Evolutionary conservation across 2,888 invertebrate genomes (phyloP), one percentile per base, ranked within the genome.

Genomic region (Gastrophysa polygoni): DNA sequence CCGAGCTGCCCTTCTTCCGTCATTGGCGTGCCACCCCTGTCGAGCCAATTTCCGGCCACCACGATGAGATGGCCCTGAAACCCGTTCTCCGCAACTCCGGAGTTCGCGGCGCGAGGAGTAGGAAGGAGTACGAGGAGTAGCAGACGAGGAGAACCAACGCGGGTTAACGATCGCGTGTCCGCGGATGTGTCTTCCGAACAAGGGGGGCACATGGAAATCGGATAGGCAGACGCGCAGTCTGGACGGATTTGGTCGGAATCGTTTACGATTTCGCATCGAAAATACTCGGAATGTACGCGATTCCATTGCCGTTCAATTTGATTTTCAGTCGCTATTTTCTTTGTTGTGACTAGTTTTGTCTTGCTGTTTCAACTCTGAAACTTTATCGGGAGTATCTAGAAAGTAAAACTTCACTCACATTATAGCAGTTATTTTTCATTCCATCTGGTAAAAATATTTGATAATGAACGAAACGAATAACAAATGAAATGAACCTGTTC

Each of bases 211-310:
- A 4, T n/a, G 3, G 2, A 38, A 10, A 38, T 24, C 24, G 24
- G 38, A 52, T 21, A 52, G 21, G 54, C 59, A 44, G 38, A 32
- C 59, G 50, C 50, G 47, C 51, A 29, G 59, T 32, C 51, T 50
- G 49, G 48, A 44, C 11, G 38, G 38, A 38, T 38, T 10, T 11
- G 10, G 14, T 38, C 11, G 38, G 38, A 14, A 38, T n/a, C n/a
- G n/a, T n/a, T n/a, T n/a, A n/a, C n/a, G n/a, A n/a, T n/a, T n/a
- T n/a, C n/a, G 24, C 24, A 7, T 24, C 24, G n/a, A 24, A 3
- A 24, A 24, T 24, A 24, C 24, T 24, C 24, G 24, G 7, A 24
- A 24, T 7, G 7, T 24, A n/a, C n/a, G n/a, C n/a, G n/a, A n/a
- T n/a, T n/a, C n/a, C n/a, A n/a, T n/a, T n/a, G n/a, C n/a, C n/a